Evolutionary conservation across 2,888 invertebrate genomes (phyloP).

Genomic region (Eutolmus rufibarbis): DNA sequence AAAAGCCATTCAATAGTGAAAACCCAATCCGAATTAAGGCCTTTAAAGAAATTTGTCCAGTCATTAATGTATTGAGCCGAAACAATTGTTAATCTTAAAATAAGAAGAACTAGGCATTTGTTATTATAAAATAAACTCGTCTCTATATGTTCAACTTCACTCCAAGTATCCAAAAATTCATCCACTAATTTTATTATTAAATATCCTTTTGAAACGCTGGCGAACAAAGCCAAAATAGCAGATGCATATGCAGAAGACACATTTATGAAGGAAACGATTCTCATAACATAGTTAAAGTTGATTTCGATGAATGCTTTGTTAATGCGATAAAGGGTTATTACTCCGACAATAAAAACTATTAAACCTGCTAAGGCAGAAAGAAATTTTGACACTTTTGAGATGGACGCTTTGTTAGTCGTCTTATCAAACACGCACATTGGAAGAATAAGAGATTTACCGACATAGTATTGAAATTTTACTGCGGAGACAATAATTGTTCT

Average conservation of each 20-base stretch:
- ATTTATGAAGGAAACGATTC: conserved; percentile 1
- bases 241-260: neutral
- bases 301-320: neutral
- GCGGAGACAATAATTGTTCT: neutral
- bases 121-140: neutral
- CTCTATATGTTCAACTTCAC: neutral
- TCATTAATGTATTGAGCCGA: neutral
- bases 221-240: neutral
- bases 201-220: neutral
- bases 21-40: neutral
- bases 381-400: neutral
- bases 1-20: neutral
- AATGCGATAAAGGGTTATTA: neutral
- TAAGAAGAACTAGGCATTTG: neutral
- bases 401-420: neutral
- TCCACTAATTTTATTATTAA: neutral
- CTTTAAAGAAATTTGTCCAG: neutral
- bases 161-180: neutral
- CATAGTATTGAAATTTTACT: neutral
- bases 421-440: neutral
- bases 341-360: neutral
- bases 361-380: neutral
- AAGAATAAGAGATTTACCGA: neutral
- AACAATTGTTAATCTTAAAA: neutral
- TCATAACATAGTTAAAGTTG: conserved; percentile 11